These are phyloP conservation scores for Oceanodroma tethys DNA, from an alignment of 2,113 vertebrate genomes.

Conservation along the genomic window DNA sequence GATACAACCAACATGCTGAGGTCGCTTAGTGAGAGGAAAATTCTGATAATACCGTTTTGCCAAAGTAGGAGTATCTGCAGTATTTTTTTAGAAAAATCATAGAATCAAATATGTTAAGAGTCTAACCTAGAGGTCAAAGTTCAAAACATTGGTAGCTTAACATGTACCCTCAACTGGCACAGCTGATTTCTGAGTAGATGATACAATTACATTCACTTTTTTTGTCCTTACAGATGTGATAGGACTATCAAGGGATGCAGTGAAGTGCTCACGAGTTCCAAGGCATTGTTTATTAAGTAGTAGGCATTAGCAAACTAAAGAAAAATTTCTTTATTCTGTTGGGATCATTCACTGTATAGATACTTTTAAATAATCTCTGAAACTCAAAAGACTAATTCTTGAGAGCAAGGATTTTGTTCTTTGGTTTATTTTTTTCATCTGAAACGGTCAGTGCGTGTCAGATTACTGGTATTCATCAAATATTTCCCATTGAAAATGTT, in stretches of 20 bases:
- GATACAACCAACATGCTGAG: constrained; percentile 57
- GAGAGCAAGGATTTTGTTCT: neutral
- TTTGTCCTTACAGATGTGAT: neutral
- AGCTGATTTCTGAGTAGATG: neutral
- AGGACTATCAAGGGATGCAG: neutral
- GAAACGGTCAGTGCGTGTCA: neutral
- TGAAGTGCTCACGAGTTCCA: neutral
- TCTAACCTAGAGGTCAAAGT: constrained; percentile 21
- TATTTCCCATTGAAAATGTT: neutral
- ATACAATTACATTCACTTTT: neutral
- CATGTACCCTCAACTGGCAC: neutral
- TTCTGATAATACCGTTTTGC: constrained; percentile 36
- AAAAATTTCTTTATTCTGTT: neutral
- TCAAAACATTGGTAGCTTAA: neutral
- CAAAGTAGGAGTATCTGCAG: neutral
- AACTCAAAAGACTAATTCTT: neutral
- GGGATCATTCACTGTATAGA: neutral
- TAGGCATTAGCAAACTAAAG: neutral
- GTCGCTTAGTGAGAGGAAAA: constrained; percentile 66
- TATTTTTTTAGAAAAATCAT: neutral
- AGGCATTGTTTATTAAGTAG: neutral
- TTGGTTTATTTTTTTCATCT: neutral
- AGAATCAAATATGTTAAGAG: neutral
- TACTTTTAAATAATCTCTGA: neutral
- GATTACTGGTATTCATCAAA: neutral